phyloP scores from a whole-genome alignment of 2,797 vertebrate species.

The Mormyrops attenuatus region DNA sequence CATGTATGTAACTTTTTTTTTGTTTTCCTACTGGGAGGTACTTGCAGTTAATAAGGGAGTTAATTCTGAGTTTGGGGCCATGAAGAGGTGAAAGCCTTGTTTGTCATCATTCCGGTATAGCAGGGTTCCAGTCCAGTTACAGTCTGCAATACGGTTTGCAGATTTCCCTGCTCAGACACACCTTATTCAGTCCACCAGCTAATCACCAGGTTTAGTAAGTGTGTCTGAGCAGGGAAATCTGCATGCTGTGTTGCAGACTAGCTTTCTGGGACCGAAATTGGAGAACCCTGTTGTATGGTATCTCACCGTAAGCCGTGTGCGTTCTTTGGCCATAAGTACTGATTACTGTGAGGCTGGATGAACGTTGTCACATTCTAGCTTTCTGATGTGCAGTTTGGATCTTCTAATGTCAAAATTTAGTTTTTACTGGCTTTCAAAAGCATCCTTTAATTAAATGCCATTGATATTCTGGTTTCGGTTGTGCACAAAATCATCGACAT shows the following conservation, averaged over 20 bases:
- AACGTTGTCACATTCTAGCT: not conserved
- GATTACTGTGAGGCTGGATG: not conserved
- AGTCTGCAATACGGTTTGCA: not conserved
- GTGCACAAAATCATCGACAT: not conserved
- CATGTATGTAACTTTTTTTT: not conserved
- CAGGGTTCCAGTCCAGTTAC: not conserved
- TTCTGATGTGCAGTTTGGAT: not conserved
- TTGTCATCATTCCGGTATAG: not conserved
- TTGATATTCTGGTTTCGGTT: not conserved
- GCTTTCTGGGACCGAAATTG: not conserved
- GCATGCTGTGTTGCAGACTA: not conserved
- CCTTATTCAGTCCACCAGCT: not conserved
- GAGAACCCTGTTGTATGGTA: not conserved
- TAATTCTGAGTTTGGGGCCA: not conserved
- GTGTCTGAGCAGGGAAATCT: not conserved
- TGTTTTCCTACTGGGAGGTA: not conserved
- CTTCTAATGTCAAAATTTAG: not conserved
- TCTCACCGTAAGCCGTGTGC: not conserved
- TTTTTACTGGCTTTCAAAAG: not conserved
- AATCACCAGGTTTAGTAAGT: not conserved
- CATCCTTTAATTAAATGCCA: not conserved
- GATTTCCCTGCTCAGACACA: not conserved
- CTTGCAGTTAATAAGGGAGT: not conserved
- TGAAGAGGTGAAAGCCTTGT: not conserved
- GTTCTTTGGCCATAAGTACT: not conserved